Evolutionary conservation across 2,113 vertebrate genomes (phyloP).

Genomic region (Patagioenas fasciata): DNA sequence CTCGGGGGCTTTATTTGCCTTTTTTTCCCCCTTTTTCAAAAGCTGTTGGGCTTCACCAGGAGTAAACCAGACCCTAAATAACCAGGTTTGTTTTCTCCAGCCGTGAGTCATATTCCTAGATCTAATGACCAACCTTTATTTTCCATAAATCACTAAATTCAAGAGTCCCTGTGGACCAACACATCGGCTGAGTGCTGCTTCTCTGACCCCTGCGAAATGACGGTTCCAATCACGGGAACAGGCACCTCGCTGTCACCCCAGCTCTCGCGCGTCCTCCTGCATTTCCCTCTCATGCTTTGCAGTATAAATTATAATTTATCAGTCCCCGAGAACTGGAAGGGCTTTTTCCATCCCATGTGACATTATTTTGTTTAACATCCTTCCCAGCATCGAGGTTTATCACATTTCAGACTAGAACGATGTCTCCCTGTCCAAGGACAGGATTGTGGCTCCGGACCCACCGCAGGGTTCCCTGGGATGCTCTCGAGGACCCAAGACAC

Average conservation of each 20-base stretch:
- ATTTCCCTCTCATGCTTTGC: not conserved
- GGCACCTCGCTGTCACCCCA: not conserved
- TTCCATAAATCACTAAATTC: not conserved
- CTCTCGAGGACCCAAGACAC: not conserved
- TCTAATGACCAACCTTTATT: not conserved
- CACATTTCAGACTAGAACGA: not conserved
- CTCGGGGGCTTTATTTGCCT: not conserved
- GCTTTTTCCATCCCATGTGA: not conserved
- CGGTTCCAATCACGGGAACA: not conserved
- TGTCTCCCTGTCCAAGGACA: not conserved
- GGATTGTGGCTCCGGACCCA: rapidly evolving
- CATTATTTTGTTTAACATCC: not conserved
- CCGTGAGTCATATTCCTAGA: not conserved
- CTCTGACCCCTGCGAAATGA: not conserved
- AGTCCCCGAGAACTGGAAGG: not conserved
- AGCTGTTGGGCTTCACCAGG: not conserved
- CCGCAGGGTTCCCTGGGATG: not conserved
- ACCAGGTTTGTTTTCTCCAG: not conserved
- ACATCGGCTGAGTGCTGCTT: not conserved
- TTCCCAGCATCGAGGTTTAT: not conserved
- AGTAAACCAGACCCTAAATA: not conserved
- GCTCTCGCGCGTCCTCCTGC: not conserved
- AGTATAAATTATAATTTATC: not conserved
- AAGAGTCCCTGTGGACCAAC: not conserved
- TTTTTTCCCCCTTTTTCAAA: not conserved